Evolutionary conservation across 2,113 vertebrate species (phyloP), one percentile per base, ranked within the genome.

Genomic region (Acanthisitta chloris): DNA sequence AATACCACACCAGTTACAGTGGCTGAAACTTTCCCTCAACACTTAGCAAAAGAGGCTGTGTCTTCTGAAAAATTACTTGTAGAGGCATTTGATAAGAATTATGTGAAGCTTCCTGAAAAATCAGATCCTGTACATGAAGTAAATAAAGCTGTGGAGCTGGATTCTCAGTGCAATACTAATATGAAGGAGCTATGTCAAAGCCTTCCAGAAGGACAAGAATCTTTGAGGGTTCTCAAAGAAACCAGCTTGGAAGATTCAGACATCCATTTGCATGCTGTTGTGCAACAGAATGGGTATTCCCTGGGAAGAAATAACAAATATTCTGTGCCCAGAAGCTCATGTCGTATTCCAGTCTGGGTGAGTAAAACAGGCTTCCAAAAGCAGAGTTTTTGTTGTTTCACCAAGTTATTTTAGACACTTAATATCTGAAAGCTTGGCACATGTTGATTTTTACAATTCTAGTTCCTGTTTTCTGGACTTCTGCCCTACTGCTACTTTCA

Each of bases 261-360:
- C 25, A 18, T 58, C 40, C 21, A 1, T 46, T 70, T 82, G 13
- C 69, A 72, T 24, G 6, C 46, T 83, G 70, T n/a, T 2, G 21
- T 70, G 73, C 79, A 55, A 23, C 94, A 93, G 36, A 88, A 66
- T 9, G 21, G 8, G 46, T 71, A 38, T 45, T 23, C 48, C 31
- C 46, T 58, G 64, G 85, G 86, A 24, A 69, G 33, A 4, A 24
- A 18, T 29, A 88, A 77, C 43, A 83, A 61, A 23, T 28, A 19
- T 17, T 57, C 94, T 67, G 71, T 83, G 38, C 54, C 79, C 38
- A 74, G 86, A 38, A 90, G 67, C 45, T 96, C 92, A 3, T 71
- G 62, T 90, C n/a, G 2, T 72, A 17, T 97, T 87, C 97, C 97
- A 61, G 31, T 98, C 23, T 98, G 98, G 98, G 98, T 98, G 85